phyloP scores from a whole-genome alignment of 2,888 invertebrate genomes.

The Vanessa cardui region DNA sequence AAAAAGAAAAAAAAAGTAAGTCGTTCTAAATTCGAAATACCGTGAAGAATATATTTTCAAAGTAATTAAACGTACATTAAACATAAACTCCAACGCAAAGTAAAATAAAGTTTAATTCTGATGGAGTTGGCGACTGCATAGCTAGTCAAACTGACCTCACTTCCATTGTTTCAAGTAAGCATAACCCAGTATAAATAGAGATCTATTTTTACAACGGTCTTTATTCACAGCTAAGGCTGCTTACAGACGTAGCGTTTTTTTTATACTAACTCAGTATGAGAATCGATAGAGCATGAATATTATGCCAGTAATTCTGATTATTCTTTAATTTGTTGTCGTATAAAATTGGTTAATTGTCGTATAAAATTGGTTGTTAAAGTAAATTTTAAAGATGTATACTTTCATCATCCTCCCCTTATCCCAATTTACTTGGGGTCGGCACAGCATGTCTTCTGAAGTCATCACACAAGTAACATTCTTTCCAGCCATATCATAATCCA shows the following conservation, averaged over 20 bases:
- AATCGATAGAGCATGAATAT: neutral
- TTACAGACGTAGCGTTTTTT: slow-evolving; percentile 1
- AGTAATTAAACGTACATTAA: slow-evolving; percentile 26
- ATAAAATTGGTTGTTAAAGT: too few relatives aligned
- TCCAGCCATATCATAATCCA: too few relatives aligned
- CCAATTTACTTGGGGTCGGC: too few relatives aligned
- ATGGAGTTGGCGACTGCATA: slow-evolving; percentile 9
- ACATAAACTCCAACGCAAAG: slow-evolving; percentile 13
- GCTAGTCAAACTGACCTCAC: slow-evolving; percentile 29
- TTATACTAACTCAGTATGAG: neutral
- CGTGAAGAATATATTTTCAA: neutral
- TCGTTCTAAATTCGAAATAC: neutral
- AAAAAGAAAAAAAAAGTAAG: too few relatives aligned
- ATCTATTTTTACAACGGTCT: slow-evolving; percentile 17
- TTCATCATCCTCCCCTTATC: too few relatives aligned
- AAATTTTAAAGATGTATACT: too few relatives aligned
- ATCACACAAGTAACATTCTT: too few relatives aligned
- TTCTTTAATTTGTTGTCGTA: too few relatives aligned
- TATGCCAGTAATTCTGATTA: too few relatives aligned
- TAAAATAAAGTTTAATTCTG: slow-evolving; percentile 13
- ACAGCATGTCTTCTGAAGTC: too few relatives aligned
- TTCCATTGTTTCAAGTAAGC: slow-evolving; percentile 24
- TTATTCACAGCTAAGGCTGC: slow-evolving; percentile 4
- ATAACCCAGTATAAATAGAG: slow-evolving; percentile 19
- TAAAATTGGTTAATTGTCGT: too few relatives aligned